Base-by-base conservation (phyloP, 2,797 vertebrate genomes). In the Nannoperca obscura region DNA sequence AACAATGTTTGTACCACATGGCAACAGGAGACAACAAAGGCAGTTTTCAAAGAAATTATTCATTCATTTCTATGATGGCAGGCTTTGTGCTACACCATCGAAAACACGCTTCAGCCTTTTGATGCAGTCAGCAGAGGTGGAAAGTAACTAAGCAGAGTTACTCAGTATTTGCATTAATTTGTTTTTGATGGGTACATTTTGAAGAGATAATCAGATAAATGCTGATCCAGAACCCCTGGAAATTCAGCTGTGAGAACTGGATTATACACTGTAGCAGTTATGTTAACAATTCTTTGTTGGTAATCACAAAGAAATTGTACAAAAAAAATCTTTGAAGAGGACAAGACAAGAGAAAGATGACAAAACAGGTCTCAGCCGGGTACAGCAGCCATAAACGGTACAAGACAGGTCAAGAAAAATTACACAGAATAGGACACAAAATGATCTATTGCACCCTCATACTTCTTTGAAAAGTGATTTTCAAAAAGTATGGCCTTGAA, bases 371-470 rank as follows among this genome's bases (percentile, higher is more conserved):
- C 1, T 11, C 22, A 60, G 72, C 40, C 42, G 66, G 62, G 54
- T 59, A 63, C 73, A 72, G 71, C 8, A 53, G 34, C 46, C 76
- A 55, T 77, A 65, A 78, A 80, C 40, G 47, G 20, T 55, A 82
- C 57, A 44, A 52, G 80, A 80, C 81, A 78, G 76, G 74, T 86
- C 40, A n/a, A 58, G 82, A 82, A 78, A 80, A 71, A 85, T 85
- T 60, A 82, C 76, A 58, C 54, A 36, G 79, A 75, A 61, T 58
- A 47, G 71, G 80, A 64, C 66, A 64, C 52, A 27, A 53, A 74
- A 68, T 91, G 85, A 91, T 89, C 55, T 53, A 89, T 79, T 20
- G 61, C 63, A 20, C 38, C 55, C 52, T 59, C 34, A 3, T 44
- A 52, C 50, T 65, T 71, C 61, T 83, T 66, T 65, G 53, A 87